These are phyloP conservation scores for Chrysina gloriosa DNA, from an alignment of 2,888 invertebrate genomes.

Conservation along the genomic window DNA sequence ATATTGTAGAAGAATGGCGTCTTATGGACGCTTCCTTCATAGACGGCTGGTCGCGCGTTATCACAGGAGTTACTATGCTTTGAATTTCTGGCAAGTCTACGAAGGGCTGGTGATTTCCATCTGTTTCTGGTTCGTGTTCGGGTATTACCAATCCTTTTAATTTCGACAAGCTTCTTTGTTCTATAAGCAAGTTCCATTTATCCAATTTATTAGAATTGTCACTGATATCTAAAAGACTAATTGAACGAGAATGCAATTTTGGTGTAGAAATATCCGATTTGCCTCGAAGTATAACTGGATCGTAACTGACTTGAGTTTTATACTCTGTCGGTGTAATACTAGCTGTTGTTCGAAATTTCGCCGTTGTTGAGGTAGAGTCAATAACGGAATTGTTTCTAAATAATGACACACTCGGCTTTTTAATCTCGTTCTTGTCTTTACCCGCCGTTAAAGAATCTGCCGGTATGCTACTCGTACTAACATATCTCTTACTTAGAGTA, in stretches of 20 bases:
- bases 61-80: slow-evolving; percentile 62
- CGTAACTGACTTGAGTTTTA: not conserved
- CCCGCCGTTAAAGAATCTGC: not conserved
- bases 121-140: slow-evolving; percentile 71
- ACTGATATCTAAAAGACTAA: slow-evolving; percentile 66
- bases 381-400: slow-evolving; percentile 11
- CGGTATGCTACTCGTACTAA: slow-evolving; percentile 39
- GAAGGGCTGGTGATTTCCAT: slow-evolving; percentile 72
- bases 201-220: slow-evolving; percentile 56
- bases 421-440: not conserved
- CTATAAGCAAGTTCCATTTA: slow-evolving; percentile 79
- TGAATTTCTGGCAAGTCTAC: slow-evolving; percentile 87
- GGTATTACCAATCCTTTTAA: slow-evolving; percentile 90
- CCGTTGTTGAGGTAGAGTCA: slow-evolving; percentile 9
- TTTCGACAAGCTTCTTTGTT: slow-evolving; percentile 86
- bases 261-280: slow-evolving; percentile 47
- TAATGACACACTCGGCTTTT: slow-evolving; percentile 2
- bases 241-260: slow-evolving; percentile 65
- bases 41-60: slow-evolving; percentile 2
- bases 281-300: slow-evolving; percentile 11
- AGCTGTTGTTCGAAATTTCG: slow-evolving; percentile 10
- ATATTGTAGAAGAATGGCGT: slow-evolving; percentile 12
- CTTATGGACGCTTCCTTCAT: not conserved
- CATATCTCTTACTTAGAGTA: slow-evolving; percentile 47
- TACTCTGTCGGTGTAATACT: slow-evolving; percentile 11